Base-by-base conservation (phyloP, 1,140 invertebrate species). In the Chymomyza costata region DNA sequence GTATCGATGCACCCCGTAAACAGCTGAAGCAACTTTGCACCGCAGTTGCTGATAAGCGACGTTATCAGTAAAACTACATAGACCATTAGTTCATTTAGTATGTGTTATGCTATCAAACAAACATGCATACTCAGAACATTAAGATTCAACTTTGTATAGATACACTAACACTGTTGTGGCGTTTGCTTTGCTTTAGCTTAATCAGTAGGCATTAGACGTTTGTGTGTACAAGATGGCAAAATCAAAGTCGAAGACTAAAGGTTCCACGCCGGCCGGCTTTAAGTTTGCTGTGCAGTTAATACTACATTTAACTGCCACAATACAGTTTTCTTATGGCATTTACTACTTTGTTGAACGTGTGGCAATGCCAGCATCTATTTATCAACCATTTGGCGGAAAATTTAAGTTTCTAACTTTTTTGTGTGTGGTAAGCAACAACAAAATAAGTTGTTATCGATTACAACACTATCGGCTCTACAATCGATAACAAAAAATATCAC, bases 371-470 rank as follows among this genome's bases (percentile, higher is more conserved):
- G 21, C 44, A 18, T 39, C 58, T 6, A 34, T 51, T 11, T 45
- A 48, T 6, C 53, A 66, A 47, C 73, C 73, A 5, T 89, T 85
- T 81, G 93, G 90, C 50, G 92, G 92, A 54, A 95, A 95, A 87
- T 91, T 95, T 45, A 95, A 95, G 87, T 96, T 92, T 84, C 87
- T 96, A 34, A 95, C 94, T 10, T 94, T 92, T 69, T 90, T 93
- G 88, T 88, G 94, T 89, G 92, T 91, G 86, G 94, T 96, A 89
- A 89, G 73, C 34, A 18, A 46, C 5, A 28, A 28, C 5, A 28
- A 28, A n/a, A 28, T 28, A 46, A 30, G 30, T 14, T 28, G 21
- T 25, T 25, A n/a, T n/a, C n/a, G n/a, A n/a, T 25, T 25, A 25
- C 21, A 25, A 25, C 21, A 25, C 40, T 30, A 51, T n/a, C n/a